Percentiles rank a stretch among this genome's conserved stretches.
phyloP scores from a whole-genome alignment of 2,888 invertebrate genomes.

The Sussaba pulchella region DNA sequence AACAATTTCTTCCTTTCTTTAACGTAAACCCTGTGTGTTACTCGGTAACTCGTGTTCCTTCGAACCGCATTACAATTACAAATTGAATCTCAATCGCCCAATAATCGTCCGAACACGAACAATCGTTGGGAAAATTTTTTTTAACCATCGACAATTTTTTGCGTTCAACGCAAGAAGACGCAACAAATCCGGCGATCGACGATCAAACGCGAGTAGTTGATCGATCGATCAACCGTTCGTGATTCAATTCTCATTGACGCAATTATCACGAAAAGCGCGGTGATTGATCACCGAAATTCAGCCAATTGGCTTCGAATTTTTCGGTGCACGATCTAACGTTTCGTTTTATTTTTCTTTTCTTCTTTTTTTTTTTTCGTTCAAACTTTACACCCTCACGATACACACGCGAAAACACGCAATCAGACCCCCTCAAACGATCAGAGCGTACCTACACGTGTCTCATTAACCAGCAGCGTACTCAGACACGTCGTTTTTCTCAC shows the following conservation, averaged over 20 bases:
- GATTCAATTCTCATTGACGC: conserved; percentile 16
- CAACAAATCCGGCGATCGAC: conserved; percentile 22
- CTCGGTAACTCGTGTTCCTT: too few species aligned
- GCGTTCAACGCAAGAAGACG: conserved; percentile 52
- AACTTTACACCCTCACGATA: conserved; percentile 1
- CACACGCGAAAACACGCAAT: neutral
- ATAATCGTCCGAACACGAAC: too few species aligned
- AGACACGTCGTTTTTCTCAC: neutral
- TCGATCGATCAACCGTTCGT: neutral
- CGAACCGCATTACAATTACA: too few species aligned
- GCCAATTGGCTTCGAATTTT: neutral
- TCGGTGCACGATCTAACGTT: conserved; percentile 9
- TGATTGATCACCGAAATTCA: conserved; percentile 22
- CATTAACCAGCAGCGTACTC: conserved; percentile 7
- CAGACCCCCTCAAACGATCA: neutral
- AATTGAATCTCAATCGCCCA: too few species aligned
- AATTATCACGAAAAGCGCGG: conserved; percentile 4
- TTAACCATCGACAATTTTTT: too few species aligned
- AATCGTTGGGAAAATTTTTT: too few species aligned
- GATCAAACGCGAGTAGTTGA: neutral
- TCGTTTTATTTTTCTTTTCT: too few species aligned
- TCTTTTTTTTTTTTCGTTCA: too few species aligned
- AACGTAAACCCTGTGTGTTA: too few species aligned
- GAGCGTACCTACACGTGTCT: neutral
- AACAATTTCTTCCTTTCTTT: too few species aligned